Base-by-base conservation (phyloP, 2,888 invertebrate species). In the Melanophora roralis region DNA sequence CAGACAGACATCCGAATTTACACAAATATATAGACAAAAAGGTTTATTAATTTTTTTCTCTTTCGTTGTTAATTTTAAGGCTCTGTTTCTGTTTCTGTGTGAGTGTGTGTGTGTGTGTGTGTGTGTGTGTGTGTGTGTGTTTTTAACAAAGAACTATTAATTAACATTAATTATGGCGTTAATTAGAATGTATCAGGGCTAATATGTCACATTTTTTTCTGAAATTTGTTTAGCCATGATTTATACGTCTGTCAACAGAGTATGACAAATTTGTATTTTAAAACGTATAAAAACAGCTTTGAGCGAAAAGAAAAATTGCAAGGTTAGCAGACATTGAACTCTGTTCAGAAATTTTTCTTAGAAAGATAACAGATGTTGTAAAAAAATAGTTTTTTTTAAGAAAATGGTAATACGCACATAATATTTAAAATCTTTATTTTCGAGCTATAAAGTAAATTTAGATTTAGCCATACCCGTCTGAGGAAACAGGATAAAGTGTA, bases 121-220 rank as follows among this genome's bases (percentile, higher is more conserved):
- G n/a, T n/a, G n/a, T 43, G 21, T 21, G 32, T 7, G 16, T 62
- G 1, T 27, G 3, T 12, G 7, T 27, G 55, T 23, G 23, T 65
- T 47, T 36, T 74, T 45, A 67, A 72, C 62, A 60, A 74, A 67
- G 74, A 59, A 57, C 76, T 76, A 72, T 80, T 80, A 80, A 80
- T 80, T 80, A 80, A 57, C 68, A 68, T 59, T 40, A 72, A 68
- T 80, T 80, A 80, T 53, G 55, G 64, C 11, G 45, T 45, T 57
- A 72, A 80, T 80, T 68, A 60, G 68, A 79, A 74, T 74, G 68
- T 75, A 75, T 75, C 79, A 75, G 75, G 71, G 79, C 49, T 67
- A 75, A 32, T 62, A 38, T 67, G 55, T 68, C 67, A 55, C 55
- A 49, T 71, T 60, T 78, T 47, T 57, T 59, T 45, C 65, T 64